Conservation (phyloP, 2,113 vertebrate species). For the Lophochroa leadbeateri region DNA sequence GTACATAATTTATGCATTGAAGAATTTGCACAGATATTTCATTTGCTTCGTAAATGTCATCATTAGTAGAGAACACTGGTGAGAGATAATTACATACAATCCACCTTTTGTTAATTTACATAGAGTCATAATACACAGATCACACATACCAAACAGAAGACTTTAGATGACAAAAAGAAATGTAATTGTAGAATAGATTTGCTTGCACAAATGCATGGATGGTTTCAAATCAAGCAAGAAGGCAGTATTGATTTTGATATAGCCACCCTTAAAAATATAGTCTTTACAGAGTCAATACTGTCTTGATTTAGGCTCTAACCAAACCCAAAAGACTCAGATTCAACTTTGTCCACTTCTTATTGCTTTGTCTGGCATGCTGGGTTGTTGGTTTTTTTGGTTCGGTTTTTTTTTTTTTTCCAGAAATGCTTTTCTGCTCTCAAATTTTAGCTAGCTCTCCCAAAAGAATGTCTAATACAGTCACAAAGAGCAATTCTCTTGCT, state of each 20-base stretch:
- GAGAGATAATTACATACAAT: not conserved
- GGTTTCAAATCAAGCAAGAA: not conserved
- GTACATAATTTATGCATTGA: not conserved
- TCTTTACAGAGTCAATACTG: not conserved
- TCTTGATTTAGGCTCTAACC: conserved; percentile 12
- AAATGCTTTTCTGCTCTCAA: conserved; percentile 45
- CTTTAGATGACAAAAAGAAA: not conserved
- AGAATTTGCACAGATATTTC: not conserved
- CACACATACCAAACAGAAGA: not conserved
- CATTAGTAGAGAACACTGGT: not conserved
- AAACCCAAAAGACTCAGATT: not conserved
- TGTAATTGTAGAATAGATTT: not conserved
- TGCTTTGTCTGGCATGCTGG: conserved; percentile 20
- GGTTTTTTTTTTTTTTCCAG: not conserved
- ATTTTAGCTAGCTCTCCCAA: conserved; percentile 49
- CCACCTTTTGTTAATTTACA: not conserved
- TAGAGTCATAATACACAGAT: not conserved
- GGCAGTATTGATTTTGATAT: not conserved
- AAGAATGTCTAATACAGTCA: conserved; percentile 57
- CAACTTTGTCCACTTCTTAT: not conserved
- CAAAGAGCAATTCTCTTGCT: conserved; percentile 69
- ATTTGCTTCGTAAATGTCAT: not conserved
- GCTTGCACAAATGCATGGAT: not conserved
- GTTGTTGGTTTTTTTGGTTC: not conserved
- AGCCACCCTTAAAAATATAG: not conserved